Conservation (phyloP, 2,797 vertebrate species). For the Micrastur ruficollis region DNA sequence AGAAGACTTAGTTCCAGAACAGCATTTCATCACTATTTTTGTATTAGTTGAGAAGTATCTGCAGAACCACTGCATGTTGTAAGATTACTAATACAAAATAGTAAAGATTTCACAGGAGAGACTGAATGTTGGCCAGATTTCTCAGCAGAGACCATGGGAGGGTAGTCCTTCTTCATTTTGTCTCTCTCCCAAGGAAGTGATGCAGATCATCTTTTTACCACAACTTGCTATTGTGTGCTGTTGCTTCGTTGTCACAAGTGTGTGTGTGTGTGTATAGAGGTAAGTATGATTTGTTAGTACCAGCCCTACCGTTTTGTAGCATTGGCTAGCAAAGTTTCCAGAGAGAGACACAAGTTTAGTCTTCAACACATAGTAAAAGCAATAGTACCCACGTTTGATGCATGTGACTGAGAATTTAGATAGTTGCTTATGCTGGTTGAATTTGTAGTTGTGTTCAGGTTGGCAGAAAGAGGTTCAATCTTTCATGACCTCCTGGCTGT, state of each 20-base stretch:
- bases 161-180: neutral
- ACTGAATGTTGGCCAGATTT: neutral
- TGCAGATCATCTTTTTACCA: neutral
- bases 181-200: neutral
- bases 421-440: neutral
- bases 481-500: neutral
- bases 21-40: neutral
- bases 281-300: neutral
- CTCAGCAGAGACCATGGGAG: neutral
- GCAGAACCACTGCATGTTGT: neutral
- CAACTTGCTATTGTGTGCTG: neutral
- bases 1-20: neutral
- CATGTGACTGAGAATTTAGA: neutral
- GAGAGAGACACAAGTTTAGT: neutral
- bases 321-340: neutral
- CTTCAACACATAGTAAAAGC: neutral
- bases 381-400: rapidly evolving
- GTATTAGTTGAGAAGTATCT: neutral
- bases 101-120: neutral
- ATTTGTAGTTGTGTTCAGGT: neutral
- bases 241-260: neutral
- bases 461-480: neutral
- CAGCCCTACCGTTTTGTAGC: neutral
- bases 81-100: neutral
- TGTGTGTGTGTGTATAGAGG: rapidly evolving